Evolutionary conservation across 2,113 vertebrate genomes (phyloP), one percentile per base, ranked within the genome.

Genomic region (Ictidomys tridecemlineatus): DNA sequence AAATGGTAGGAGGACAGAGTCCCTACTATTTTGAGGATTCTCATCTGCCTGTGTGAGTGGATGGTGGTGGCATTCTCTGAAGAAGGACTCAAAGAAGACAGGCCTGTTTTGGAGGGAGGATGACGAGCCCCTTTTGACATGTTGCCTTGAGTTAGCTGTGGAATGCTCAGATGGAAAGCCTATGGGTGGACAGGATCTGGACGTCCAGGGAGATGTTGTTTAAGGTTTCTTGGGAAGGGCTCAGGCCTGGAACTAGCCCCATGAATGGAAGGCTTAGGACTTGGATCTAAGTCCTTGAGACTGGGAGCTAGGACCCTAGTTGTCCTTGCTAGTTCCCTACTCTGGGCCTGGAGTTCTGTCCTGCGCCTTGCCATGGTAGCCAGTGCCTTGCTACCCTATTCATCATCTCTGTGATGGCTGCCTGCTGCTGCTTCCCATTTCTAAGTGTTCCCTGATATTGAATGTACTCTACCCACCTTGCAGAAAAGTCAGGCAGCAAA

Each of bases 301-400:
- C 26, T 86, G 48, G 48, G 48, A 51, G 48, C 26, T 69, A 53
- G 26, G 53, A 10, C 17, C 63, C 56, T 72, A 53, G 42, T 92
- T 73, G 24, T 53, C 53, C 37, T 88, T 39, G 12, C 13, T 79
- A 84, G 48, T 53, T 22, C 7, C 13, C 42, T 28, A 26, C n/a
- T 37, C 63, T 0, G 4, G 5, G 30, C 63, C 42, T 91, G 18
- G n/a, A 48, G 45, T n/a, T 61, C 32, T 45, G 28, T 37, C 37
- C 42, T 30, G 65, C 8, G n/a, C 0, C 0, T 78, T 12, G 17
- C 39, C 39, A 20, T 0, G 0, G 20, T 32, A 18, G 42, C 12
- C 28, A 30, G 30, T 56, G 17, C 34, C 87, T 78, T 12, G 5
- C 32, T 30, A 4, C 37, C 69, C 39, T n/a, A 1, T 48, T 70